Evolutionary conservation across 2,797 vertebrate species (phyloP), one percentile per base, ranked within the genome.

Genomic region (Lycodopsis pacificus): DNA sequence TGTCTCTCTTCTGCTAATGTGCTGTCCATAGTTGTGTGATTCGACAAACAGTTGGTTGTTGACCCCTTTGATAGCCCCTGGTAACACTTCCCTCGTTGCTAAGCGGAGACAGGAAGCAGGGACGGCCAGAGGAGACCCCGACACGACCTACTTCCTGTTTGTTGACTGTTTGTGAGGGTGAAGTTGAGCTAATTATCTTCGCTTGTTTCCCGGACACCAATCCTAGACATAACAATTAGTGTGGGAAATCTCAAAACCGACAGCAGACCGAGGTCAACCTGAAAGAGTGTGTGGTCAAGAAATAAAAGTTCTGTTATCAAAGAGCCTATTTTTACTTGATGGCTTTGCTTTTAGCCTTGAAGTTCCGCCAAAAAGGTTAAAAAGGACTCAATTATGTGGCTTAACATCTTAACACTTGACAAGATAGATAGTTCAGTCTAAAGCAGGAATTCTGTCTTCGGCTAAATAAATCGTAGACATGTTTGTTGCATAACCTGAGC

Each of bases 91-190:
- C 61, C 63, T 49, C 1, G 42, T 86, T 84, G 67, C 65, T 67
- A 51, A 25, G 76, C 62, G 34, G 64, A 71, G 30, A 63, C 71
- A 36, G 86, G 85, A 89, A 86, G 78, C 61, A 53, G 68, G 65
- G 79, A 62, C 14, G 15, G 51, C 72, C 25, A 34, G 71, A 48
- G 58, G 65, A 76, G 40, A 72, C 54, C 66, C 19, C 4, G 1
- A 6, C 25, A 34, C 32, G 32, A 72, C 74, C 48, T 20, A 63
- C 78, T 83, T 91, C 82, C 71, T 88, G 78, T 82, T 79, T 68
- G 42, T 70, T 48, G 71, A 82, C 30, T 32, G 5, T 5, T 5
- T 5, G 8, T 40, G 22, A 2, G 25, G 3, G 3, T 51, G 42
- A 79, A 64, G 38, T 34, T 71, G 14, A 71, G 30, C 54, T 38